Evolutionary conservation across 2,888 invertebrate genomes (phyloP), one percentile per base, ranked within the genome.

Genomic region (Megalurothrips usitatus): DNA sequence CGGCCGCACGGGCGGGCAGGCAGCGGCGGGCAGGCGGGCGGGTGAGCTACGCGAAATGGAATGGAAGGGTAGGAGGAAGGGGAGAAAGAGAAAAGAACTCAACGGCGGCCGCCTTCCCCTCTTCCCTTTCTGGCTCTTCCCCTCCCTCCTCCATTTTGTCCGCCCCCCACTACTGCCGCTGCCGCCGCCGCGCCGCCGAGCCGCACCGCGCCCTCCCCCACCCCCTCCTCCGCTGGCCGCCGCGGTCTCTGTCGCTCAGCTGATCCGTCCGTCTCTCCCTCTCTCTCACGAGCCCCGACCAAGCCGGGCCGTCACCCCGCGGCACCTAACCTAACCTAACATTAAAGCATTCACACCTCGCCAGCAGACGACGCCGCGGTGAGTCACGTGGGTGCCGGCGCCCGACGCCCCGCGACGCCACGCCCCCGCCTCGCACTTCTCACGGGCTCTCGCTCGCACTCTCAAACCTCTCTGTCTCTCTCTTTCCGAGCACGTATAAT

Each of bases 331-430:
- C 68, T 75, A 75, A 75, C 68, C 26, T 75, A 75, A 75, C 68
- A 75, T 75, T 75, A 75, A 75, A 26, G 68, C 68, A 75, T 75
- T 75, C 68, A 75, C 68, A 75, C 68, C 68, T 75, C 23, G 68
- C 8, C 23, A 68, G 68, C 68, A 75, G 23, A 26, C 68, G 68
- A 9, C 26, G 68, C 68, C 68, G 26, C 58, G 58, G 14, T 75
- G 68, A 75, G 26, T 75, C 68, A 26, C 19, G 58, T 19, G 58
- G 58, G 58, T 58, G 58, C 19, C 6, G 19, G 14, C 58, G 58
- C 58, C 58, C 19, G 19, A 58, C 58, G 19, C 58, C 19, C 14
- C 14, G 58, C 58, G 58, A 14, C 58, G 58, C 14, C 58, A 6
- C 58, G 14, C 14, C 14, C 52, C 34, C 3, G 34, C 34, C 6